Percentiles rank a stretch among this genome's conserved stretches.
Conservation (phyloP, 2,797 vertebrate species). For the Miichthys miiuy region DNA sequence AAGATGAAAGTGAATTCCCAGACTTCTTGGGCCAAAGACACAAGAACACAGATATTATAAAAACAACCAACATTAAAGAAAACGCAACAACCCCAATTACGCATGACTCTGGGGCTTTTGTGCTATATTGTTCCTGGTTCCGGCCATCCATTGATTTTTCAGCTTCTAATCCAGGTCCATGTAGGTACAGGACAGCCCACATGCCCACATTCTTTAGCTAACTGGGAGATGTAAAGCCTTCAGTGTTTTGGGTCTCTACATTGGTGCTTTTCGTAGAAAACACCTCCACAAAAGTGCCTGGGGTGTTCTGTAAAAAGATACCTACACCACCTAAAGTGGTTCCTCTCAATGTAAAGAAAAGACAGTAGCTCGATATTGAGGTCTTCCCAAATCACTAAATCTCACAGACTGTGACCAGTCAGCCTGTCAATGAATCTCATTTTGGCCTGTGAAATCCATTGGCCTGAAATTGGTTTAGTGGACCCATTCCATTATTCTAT, state of each 20-base stretch:
- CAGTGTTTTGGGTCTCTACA: slow-evolving; percentile 10
- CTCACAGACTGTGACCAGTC: slow-evolving; percentile 27
- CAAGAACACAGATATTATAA: slow-evolving; percentile 16
- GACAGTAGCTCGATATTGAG: slow-evolving; percentile 16
- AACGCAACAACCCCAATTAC: slow-evolving; percentile 15
- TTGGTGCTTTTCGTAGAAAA: slow-evolving; percentile 23
- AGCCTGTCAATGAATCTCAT: slow-evolving; percentile 25
- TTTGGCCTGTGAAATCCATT: slow-evolving; percentile 36
- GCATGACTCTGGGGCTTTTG: slow-evolving; percentile 8
- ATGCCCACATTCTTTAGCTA: neutral
- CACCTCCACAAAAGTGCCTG: slow-evolving; percentile 23
- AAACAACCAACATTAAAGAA: slow-evolving; percentile 17
- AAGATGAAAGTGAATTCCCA: slow-evolving; percentile 40
- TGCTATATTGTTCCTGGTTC: neutral
- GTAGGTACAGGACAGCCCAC: slow-evolving; percentile 10
- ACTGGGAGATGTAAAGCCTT: slow-evolving; percentile 28
- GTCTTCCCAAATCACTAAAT: slow-evolving; percentile 47
- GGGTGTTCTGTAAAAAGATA: slow-evolving; percentile 17
- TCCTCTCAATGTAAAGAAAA: slow-evolving; percentile 32
- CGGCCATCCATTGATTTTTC: slow-evolving; percentile 27
- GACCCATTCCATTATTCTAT: slow-evolving; percentile 47
- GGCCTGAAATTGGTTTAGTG: slow-evolving; percentile 43
- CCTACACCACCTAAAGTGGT: slow-evolving; percentile 36
- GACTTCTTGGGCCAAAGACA: slow-evolving; percentile 27
- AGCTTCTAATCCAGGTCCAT: slow-evolving; percentile 27